These are phyloP conservation scores for Coelogynopora nodosa DNA, from an alignment of 2,888 invertebrate species.

Conservation along the genomic window DNA sequence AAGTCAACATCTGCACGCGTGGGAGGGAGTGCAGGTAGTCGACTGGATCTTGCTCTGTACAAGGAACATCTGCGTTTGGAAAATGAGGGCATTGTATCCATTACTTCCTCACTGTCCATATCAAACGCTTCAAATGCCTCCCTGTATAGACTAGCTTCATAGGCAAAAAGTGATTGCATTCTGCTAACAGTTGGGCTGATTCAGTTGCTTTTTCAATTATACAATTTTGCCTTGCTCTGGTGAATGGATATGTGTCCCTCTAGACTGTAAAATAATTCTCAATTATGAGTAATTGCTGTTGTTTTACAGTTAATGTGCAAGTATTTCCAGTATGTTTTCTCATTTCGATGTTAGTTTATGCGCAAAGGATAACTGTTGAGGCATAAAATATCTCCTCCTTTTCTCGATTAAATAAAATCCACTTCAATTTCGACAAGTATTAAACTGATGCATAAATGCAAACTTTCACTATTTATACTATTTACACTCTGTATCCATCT, in stretches of 20 bases:
- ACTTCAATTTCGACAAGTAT: too few species aligned
- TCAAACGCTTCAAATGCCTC: not conserved
- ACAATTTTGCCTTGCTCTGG: not conserved
- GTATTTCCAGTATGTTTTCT: not conserved
- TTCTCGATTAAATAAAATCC: too few species aligned
- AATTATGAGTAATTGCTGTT: not conserved
- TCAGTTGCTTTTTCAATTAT: not conserved
- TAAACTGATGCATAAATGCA: too few species aligned
- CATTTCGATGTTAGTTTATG: not conserved
- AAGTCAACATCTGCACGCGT: too few species aligned
- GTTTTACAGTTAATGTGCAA: not conserved
- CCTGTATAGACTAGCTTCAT: not conserved
- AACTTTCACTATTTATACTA: too few species aligned
- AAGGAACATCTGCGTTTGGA: too few species aligned
- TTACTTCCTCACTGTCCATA: too few species aligned
- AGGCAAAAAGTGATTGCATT: not conserved
- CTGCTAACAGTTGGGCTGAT: not conserved
- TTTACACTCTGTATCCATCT: too few species aligned
- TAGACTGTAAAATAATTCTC: not conserved
- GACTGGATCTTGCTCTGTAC: not conserved
- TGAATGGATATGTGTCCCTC: not conserved
- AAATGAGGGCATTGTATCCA: too few species aligned
- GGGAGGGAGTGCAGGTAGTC: not conserved
- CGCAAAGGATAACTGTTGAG: not conserved
- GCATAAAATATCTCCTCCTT: not conserved